Base-by-base conservation (phyloP, 2,888 invertebrate genomes). In the Macrosiphum euphorbiae region DNA sequence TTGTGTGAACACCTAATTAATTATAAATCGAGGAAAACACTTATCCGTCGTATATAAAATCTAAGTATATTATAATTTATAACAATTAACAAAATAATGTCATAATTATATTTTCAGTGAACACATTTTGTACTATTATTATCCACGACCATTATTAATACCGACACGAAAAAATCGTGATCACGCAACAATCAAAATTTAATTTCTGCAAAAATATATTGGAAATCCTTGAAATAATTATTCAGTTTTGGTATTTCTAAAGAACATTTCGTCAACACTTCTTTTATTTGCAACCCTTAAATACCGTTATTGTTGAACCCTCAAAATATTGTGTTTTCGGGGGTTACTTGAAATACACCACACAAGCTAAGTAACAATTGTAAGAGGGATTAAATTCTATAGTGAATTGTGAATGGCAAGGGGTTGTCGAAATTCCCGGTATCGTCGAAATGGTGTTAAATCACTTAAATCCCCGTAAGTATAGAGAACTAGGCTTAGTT, bases 371-470 rank as follows among this genome's bases (percentile, higher is more conserved):
- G 78, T 78, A 78, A 78, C 78, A 78, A 78, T 78, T 78, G 78
- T 78, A 78, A 35, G 35, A 78, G 78, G 78, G 78, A 78, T 78
- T 78, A 78, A 78, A 78, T 78, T 35, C 78, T 78, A 78, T 35
- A 78, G 78, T 8, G 78, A 78, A 35, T n/a, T n/a, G 67, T 78
- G 78, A 78, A 78, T 35, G 35, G 78, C 78, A 78, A 35, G 78
- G 78, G 78, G 78, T 78, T 78, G 78, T 78, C 35, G 78, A 78
- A 78, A 78, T 78, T 78, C 8, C 35, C 35, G 20, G 78, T 78
- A 78, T 78, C 78, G 78, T 78, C 78, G 78, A 35, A 78, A 78
- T 78, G 78, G 78, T 78, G 78, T 78, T 78, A 78, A 78, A 78
- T 78, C 78, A 78, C 78, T 35, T 78, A 78, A 78, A 78, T 78